A percentile compares a stretch with the other conserved stretches of the same genome.
Evolutionary conservation across 2,888 invertebrate genomes (phyloP).

Genomic region (Papilio protenor): DNA sequence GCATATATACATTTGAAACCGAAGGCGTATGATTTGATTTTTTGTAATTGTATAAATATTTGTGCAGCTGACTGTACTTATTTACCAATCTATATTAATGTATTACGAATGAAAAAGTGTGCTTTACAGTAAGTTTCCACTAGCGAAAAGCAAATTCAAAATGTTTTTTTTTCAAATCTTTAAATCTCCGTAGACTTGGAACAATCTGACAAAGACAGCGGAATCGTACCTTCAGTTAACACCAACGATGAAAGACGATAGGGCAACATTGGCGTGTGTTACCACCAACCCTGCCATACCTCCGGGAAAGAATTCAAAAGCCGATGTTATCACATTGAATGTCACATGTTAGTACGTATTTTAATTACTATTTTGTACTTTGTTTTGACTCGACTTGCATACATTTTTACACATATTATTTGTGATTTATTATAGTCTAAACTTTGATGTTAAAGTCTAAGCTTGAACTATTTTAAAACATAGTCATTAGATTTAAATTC

Average conservation of each 20-base stretch:
- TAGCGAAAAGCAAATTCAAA: too few relatives aligned
- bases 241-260: constrained; percentile 70
- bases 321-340: constrained; percentile 77
- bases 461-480: too few relatives aligned
- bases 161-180: neutral
- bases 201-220: constrained; percentile 63
- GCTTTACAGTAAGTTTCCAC: too few relatives aligned
- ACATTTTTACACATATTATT: neutral
- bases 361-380: constrained; percentile 33
- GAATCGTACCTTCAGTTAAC: constrained; percentile 71
- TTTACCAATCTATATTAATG: too few relatives aligned
- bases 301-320: constrained; percentile 74
- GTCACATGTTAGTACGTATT: constrained; percentile 74
- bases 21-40: too few relatives aligned
- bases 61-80: too few relatives aligned
- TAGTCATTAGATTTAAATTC: too few relatives aligned
- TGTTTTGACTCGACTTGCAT: neutral
- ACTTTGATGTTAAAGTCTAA: too few relatives aligned
- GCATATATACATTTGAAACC: too few relatives aligned
- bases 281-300: constrained; percentile 78
- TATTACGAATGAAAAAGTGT: too few relatives aligned
- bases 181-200: constrained; percentile 65
- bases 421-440: too few relatives aligned
- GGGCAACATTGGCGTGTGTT: constrained; percentile 76
- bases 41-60: too few relatives aligned